A percentile compares a stretch with the other conserved stretches of the same genome.
Evolutionary conservation across 2,797 vertebrate species (phyloP).

Genomic region (Macrochelys suwanniensis): DNA sequence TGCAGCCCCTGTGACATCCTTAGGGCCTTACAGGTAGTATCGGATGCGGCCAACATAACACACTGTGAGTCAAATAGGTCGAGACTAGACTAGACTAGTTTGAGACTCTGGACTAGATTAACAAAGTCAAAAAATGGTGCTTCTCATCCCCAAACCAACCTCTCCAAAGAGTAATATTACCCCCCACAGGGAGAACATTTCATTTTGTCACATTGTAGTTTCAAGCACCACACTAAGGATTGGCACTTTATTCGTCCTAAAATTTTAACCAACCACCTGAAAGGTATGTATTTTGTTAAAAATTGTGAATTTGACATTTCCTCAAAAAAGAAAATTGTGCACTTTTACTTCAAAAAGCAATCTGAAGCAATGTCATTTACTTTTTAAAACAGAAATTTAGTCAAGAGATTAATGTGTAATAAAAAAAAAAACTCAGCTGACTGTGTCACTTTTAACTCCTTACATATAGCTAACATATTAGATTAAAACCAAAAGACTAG

Average conservation of each 20-base stretch:
- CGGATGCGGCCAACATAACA: too few relatives aligned
- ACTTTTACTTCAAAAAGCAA: background rate
- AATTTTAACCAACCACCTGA: background rate
- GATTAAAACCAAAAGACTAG: too few relatives aligned
- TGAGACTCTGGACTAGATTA: background rate
- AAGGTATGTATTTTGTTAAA: background rate
- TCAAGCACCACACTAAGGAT: background rate
- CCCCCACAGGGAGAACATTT: background rate
- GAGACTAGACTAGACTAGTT: too few relatives aligned
- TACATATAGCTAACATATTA: background rate
- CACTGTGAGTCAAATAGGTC: too few relatives aligned
- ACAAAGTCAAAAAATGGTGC: background rate
- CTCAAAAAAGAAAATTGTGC: too few relatives aligned
- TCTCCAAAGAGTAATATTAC: background rate
- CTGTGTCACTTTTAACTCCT: too few relatives aligned
- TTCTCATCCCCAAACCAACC: background rate
- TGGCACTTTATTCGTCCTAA: background rate
- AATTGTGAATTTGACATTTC: background rate
- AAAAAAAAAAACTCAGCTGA: too few relatives aligned
- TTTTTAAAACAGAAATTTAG: background rate
- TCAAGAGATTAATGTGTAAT: background rate
- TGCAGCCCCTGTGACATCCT: too few relatives aligned
- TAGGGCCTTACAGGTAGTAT: too few relatives aligned
- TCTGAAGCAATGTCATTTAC: background rate
- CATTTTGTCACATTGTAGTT: background rate